Base-by-base conservation (phyloP, 1,140 invertebrate genomes). In the Drosophila rufa region DNA sequence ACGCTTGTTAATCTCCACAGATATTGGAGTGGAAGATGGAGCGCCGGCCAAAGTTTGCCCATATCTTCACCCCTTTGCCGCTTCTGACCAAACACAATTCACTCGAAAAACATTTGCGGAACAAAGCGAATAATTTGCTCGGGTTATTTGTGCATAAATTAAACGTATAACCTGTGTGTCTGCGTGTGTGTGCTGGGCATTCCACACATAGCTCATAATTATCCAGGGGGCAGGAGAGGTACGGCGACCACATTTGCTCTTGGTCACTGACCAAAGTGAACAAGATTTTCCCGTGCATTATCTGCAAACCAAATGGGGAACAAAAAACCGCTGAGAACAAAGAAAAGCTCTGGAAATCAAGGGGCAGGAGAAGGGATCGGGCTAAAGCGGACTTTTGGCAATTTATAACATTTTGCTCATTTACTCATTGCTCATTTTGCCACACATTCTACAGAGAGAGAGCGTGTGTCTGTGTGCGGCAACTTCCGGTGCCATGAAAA, bases 371-470 rank as follows among this genome's bases (percentile, higher is more conserved):
- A 15, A 33, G 17, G 38, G 75, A 19, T 4, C 19, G 27, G 12
- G 12, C 22, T 38, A 74, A 53, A 46, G 38, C 43, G 46, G 65
- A 79, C 64, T 87, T 89, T 89, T 84, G 84, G 85, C 75, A 89
- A 89, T 89, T 89, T 89, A 82, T 84, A 81, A 70, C 74, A 84
- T 87, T 87, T 87, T 89, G 68, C 84, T 89, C 84, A 89, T 89
- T 85, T 71, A 53, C 80, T 87, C 83, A 87, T 89, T 78, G 75
- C 75, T 77, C 71, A 58, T 56, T 66, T 76, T 67, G 62, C 62
- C 55, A 87, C 58, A 82, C 83, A 82, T 64, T 64, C 45, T 59
- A 55, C 3, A 38, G 17, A 48, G 17, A 48, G 47, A 25, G 19
- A 56, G 45, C n/a, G 33, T 59, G 42, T 59, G 33, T 51, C 56